phyloP scores from a whole-genome alignment of 37 sponge, comb jelly and placozoan genomes.

The Eunapius fragilis region DNA sequence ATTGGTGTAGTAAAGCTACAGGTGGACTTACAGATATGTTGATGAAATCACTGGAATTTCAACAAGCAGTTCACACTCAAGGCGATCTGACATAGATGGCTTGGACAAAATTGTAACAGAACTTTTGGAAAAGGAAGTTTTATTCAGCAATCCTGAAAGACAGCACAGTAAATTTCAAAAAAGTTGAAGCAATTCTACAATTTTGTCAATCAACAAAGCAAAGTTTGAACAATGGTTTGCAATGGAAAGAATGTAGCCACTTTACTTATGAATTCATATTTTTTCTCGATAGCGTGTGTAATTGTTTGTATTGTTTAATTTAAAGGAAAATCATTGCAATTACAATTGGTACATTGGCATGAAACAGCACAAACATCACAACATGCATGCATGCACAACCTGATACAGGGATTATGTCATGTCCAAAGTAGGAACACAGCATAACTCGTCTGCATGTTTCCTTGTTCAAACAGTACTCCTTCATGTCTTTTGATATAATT shows the following conservation, averaged over 20 bases:
- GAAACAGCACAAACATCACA: constrained; percentile 13
- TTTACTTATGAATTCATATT: background rate
- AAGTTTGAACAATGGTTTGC: no score
- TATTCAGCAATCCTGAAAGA: background rate
- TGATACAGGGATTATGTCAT: background rate
- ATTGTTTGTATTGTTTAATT: background rate
- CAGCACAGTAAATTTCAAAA: background rate
- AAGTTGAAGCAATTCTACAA: no score
- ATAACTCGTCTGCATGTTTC: constrained; percentile 22
- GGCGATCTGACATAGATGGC: background rate
- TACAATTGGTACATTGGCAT: constrained; percentile 19
- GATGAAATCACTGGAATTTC: background rate
- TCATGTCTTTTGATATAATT: constrained; percentile 1
- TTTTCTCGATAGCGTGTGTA: background rate
- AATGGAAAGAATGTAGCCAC: background rate
- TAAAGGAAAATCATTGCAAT: background rate
- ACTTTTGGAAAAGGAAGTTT: background rate
- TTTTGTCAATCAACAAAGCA: no score
- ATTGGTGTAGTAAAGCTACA: constrained; percentile 14
- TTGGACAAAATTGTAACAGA: background rate
- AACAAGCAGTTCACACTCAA: background rate
- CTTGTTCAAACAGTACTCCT: constrained; percentile 7
- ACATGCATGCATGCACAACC: constrained; percentile 11
- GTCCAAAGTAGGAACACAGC: constrained; percentile 3
- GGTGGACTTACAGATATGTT: background rate